Evolutionary conservation across 2,888 invertebrate species (phyloP).

Genomic region (Teleogryllus oceanicus): DNA sequence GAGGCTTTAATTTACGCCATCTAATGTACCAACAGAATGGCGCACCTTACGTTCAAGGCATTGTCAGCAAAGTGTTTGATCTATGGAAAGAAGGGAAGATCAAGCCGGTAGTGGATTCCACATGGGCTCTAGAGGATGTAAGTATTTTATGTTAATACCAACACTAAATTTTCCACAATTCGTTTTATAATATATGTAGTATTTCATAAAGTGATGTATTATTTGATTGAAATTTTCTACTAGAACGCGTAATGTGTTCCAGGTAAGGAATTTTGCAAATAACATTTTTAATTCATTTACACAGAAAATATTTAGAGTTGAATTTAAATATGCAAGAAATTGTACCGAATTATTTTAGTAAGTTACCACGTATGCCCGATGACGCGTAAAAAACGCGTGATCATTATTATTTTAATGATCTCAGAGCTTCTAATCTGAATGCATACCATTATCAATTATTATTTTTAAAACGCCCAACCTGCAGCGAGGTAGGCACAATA

Average conservation of each 20-base stretch:
- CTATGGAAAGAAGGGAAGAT: constrained; percentile 76
- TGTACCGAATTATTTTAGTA: too few relatives aligned
- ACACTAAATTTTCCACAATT: background rate
- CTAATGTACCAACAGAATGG: constrained; percentile 75
- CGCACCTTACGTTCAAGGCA: constrained; percentile 64
- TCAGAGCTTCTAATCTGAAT: background rate
- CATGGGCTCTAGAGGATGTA: constrained; percentile 84
- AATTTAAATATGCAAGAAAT: too few relatives aligned
- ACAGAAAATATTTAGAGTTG: too few relatives aligned
- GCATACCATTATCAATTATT: too few relatives aligned
- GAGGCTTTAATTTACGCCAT: constrained; percentile 79
- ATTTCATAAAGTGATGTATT: too few relatives aligned
- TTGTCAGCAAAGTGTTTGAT: constrained; percentile 68
- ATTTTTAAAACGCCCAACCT: too few relatives aligned
- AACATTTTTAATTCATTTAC: too few relatives aligned
- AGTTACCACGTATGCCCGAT: background rate
- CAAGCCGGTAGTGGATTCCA: constrained; percentile 77
- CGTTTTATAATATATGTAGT: background rate
- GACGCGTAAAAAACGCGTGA: background rate
- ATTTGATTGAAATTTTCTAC: too few relatives aligned
- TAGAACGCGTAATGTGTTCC: too few relatives aligned
- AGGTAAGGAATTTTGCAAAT: too few relatives aligned
- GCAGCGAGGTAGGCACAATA: too few relatives aligned
- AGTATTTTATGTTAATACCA: constrained; percentile 42
- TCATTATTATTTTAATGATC: background rate